Conservation (phyloP, 2,888 invertebrate genomes). For the Morinoia aosen region DNA sequence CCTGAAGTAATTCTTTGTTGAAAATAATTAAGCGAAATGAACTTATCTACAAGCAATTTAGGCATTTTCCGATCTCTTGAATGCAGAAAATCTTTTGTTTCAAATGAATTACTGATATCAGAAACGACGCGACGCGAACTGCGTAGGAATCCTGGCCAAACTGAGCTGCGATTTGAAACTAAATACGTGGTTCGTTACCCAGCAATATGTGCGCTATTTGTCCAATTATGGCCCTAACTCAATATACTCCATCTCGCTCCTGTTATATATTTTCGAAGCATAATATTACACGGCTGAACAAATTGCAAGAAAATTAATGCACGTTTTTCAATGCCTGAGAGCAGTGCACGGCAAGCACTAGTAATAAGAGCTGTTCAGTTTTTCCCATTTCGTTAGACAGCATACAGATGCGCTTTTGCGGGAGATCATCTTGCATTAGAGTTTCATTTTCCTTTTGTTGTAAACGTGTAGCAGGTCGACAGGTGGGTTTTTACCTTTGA, state of each 20-base stretch:
- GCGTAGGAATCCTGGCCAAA: neutral
- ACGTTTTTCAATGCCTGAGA: neutral
- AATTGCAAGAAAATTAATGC: neutral
- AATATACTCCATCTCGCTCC: neutral
- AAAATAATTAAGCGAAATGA: too few relatives aligned
- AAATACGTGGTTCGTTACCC: conserved; percentile 27
- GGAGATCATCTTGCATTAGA: neutral
- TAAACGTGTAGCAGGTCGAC: too few relatives aligned
- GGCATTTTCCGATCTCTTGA: neutral
- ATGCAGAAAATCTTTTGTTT: neutral
- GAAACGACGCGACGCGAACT: neutral
- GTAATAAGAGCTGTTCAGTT: neutral
- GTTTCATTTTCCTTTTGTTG: too few relatives aligned
- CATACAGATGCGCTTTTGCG: neutral
- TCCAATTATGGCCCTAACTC: conserved; percentile 13
- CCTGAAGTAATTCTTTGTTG: too few relatives aligned
- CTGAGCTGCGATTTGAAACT: neutral
- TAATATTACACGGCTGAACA: neutral
- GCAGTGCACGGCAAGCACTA: neutral
- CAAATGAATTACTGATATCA: neutral
- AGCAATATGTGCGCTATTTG: neutral
- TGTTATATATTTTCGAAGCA: neutral
- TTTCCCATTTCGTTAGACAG: neutral
- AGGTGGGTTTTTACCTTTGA: too few relatives aligned
- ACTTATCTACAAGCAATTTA: neutral